Base-by-base conservation (phyloP, 2,888 invertebrate genomes). In the Diadegma fenestrale region DNA sequence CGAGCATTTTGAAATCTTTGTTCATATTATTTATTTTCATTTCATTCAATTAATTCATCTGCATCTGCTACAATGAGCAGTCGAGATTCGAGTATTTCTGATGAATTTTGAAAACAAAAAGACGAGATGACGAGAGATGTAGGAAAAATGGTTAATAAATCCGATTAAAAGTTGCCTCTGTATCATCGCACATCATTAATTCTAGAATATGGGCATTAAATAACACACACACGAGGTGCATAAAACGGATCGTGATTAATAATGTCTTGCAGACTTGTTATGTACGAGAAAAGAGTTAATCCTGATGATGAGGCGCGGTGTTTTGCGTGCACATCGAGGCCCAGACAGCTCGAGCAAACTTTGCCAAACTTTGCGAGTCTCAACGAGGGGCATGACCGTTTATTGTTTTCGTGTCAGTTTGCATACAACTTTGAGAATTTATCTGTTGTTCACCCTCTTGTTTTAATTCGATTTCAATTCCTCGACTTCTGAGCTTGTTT, bases 371-470 rank as follows among this genome's bases (percentile, higher is more conserved):
- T 43, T 45, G 17, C 33, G 14, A 78, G 58, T 68, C 63, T 80
- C 73, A 33, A 10, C 51, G 58, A 30, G n/a, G 72, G 33, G 45
- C 41, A 14, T 26, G 64, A 66, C 48, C 5, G 30, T 48, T 51
- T 71, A 73, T 76, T 85, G 79, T 84, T 81, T 75, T 64, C 19
- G 61, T 41, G 63, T 84, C 85, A 85, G 68, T 66, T n/a, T 82
- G 71, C 22, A 83, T 22, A 30, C 33, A 63, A 48, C n/a, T 54
- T 43, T 22, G 26, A 71, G 80, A 82, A 85, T 75, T 84, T 82
- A 82, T 68, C 26, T 61, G 51, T 63, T 66, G 66, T 30, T 54
- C 26, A 61, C n/a, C 54, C 7, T n/a, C n/a, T 51, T n/a, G 12
- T 54, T 33, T 45, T 66, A 4, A 61, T 54, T 45, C 37, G 12